Evolutionary conservation across 1,140 invertebrate genomes (phyloP), one percentile per base, ranked within the genome.

Genomic region (Zelostemma sp.): DNA sequence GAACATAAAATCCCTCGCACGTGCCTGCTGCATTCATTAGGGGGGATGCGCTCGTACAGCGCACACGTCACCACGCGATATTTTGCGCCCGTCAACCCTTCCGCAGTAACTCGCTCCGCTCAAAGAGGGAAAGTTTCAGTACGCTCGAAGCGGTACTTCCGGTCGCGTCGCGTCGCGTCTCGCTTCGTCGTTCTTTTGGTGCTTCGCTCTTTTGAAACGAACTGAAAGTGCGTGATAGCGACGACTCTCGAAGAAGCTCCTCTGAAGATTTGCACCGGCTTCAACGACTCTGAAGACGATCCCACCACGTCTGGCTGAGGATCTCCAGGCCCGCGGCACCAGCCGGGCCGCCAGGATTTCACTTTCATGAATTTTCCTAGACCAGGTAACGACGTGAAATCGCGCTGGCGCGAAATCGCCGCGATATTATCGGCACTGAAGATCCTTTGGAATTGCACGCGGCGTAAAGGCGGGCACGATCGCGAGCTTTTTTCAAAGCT

Each of bases 1-100:
- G 80, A 79, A 83, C 82, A 85, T 85, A 85, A 85, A 85, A 85
- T 85, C 81, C 77, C 78, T 82, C 80, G 83, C 83, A 85, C 83
- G 80, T 85, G 82, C 80, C 80, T 82, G 82, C 72, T 83, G 80
- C 81, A 83, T 80, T 83, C 81, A 84, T 84, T 85, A 83, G 81
- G 77, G 82, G 81, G 81, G 76, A 83, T 83, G 81, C 79, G 77
- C 79, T 75, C 80, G 81, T 80, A 76, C 79, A 81, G 76, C 78
- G 77, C 80, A 80, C 78, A 78, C 77, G 79, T 78, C 79, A 74
- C 77, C 72, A 74, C 79, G 75, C 77, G 82, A 81, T 68, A 72
- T 40, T 40, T 35, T 53, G n/a, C 51, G 45, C n/a, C n/a, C n/a
- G n/a, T n/a, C n/a, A n/a, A n/a, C n/a, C n/a, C n/a, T n/a, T 43